Conservation (phyloP, 1,140 invertebrate genomes). For the Antheraea pernyi region DNA sequence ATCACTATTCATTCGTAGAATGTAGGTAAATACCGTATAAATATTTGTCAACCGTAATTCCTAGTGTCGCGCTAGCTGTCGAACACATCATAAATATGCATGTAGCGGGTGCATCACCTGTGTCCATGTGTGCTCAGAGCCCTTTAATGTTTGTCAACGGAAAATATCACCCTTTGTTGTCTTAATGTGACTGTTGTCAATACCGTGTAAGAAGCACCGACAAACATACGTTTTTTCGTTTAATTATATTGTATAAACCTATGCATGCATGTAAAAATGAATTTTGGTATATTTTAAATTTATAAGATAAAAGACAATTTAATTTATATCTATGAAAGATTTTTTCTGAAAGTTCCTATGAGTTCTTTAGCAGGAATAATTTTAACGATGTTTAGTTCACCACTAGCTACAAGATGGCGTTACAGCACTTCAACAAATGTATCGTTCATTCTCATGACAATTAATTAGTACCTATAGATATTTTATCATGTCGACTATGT, state of each 20-base stretch:
- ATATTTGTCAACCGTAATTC: slow-evolving; percentile 55
- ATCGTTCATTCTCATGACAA: no score
- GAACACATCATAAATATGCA: slow-evolving; percentile 75
- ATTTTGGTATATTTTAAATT: no score
- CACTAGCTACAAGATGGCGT: no score
- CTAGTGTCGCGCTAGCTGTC: slow-evolving; percentile 56
- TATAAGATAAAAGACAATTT: no score
- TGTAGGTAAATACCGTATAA: slow-evolving; percentile 36
- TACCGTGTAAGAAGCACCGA: slow-evolving; percentile 4
- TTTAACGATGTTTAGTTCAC: no score
- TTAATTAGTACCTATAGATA: no score
- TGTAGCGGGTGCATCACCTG: slow-evolving; percentile 54
- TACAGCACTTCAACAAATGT: no score
- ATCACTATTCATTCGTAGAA: neutral
- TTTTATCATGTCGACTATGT: no score
- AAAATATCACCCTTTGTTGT: slow-evolving; percentile 68
- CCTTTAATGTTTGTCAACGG: slow-evolving; percentile 60
- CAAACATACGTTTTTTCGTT: neutral
- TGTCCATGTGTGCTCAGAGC: slow-evolving; percentile 51
- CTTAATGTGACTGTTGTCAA: slow-evolving; percentile 45
- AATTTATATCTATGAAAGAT: no score
- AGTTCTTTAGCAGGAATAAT: no score
- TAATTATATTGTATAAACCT: slow-evolving; percentile 13
- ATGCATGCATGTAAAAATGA: no score
- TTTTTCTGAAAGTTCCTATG: no score